Base-by-base conservation (phyloP, 1,140 invertebrate species). In the Probaryconus sp. region DNA sequence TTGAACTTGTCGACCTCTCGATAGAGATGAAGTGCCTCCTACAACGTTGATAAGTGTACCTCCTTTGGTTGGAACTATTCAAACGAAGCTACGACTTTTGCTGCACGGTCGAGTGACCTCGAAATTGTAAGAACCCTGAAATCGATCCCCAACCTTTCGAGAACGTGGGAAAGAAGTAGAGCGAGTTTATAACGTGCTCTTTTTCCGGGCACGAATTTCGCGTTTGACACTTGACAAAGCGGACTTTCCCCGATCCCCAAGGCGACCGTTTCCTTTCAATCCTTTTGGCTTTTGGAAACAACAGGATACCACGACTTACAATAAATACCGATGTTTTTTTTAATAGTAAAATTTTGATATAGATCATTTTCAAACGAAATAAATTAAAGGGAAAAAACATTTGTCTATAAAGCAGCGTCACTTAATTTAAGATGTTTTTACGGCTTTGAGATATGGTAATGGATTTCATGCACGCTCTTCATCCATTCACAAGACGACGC, bases 121-220 rank as follows among this genome's bases (percentile, higher is more conserved):
- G 69, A 74, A 77, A 74, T 77, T 65, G 65, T 51, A 30, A 65
- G 65, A 77, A 70, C 60, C 42, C 69, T 73, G 75, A 73, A 77
- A 73, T 73, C 70, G 47, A 77, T 53, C 58, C 26, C 50, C 35
- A 55, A 47, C 43, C 53, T 74, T 70, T 74, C 55, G 69, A 64
- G 70, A 77, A 77, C 65, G 76, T 77, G 70, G 76, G 75, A 77
- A 65, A 65, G 47, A 72, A 63, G 17, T 37, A 31, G 35, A 50
- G 16, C 58, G 43, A 38, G 11, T 37, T 61, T 28, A 35, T 7
- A 33, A 45, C 58, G 21, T 33, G 55, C 48, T 51, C 17, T 45
- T 75, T n/a, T 53, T 69, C 30, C 37, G 56, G 55, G 2, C 45
- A 61, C 48, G 51, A 71, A 71, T 31, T 58, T 63, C 35, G 67